Evolutionary conservation across 2,113 vertebrate species (phyloP), one percentile per base, ranked within the genome.

Genomic region (Myanophis thanlyinensis): DNA sequence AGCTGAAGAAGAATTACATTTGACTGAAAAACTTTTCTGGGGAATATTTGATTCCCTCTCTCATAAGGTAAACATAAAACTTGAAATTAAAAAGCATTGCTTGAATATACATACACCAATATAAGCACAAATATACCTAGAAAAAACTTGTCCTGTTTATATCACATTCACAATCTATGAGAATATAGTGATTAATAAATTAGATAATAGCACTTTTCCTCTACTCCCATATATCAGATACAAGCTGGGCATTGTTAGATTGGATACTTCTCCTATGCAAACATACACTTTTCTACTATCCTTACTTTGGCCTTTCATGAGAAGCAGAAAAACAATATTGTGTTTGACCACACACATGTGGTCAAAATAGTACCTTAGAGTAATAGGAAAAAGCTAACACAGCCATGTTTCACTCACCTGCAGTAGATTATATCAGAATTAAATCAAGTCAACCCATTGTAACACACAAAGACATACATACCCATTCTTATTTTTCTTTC

Each of bases 21-120:
- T 99, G 97, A 99, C 99, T 18, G 99, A 99, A 97, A 99, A 99
- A 95, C 98, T 99, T 95, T 99, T 99, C 98, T 99, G 99, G 99
- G 99, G 99, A 89, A 98, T 99, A 93, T 99, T 99, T 96, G 99
- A 99, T 95, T 99, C 99, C 30, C 98, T 99, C 20, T 99, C 99
- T 25, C 98, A 99, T 96, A 99, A 99, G 98, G 99, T 99, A 98
- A 95, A 23, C 30, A n/a, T 35, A 91, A 12, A 22, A 92, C 53
- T 91, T 92, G 91, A 23, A 22, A 25, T 90, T 88, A n/a, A 49
- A 54, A n/a, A 85, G 23, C 46, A 92, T 6, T 54, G 90, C 18
- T 62, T 0, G 0, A 88, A 46, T 86, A 44, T 48, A 87, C 30
- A 91, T 44, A 53, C 89, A 88, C 23, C 0, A 18, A 9, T 73